Evolutionary conservation across 2,113 vertebrate species (phyloP), one percentile per base, ranked within the genome.

Genomic region (Bombycilla garrulus): DNA sequence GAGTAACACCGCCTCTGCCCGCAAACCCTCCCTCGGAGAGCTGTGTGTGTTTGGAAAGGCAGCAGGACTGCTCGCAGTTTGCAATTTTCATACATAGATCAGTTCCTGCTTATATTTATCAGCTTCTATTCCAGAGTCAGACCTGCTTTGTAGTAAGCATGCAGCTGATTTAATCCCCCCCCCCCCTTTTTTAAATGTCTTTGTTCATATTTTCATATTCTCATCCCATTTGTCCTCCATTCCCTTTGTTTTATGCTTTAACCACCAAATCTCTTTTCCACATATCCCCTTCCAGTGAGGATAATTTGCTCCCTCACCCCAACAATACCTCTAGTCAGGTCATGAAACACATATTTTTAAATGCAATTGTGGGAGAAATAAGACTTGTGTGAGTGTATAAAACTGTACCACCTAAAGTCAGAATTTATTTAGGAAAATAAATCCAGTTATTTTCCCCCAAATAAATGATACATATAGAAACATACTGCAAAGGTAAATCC

Each of bases 31-130:
- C 60, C 60, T 33, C 8, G 7, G 44, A 54, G 50, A 33, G 20
- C 2, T 25, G 0, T 1, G 29, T 7, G n/a, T 15, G 28, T 25
- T 65, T 51, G 64, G 35, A 57, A 87, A 81, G 1, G 8, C n/a
- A 17, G 38, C 51, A 50, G 42, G 48, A 16, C 33, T n/a, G 72
- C 67, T 77, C 23, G 1, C 2, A 8, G 14, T 53, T 42, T 33
- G 72, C 15, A 19, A 3, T 54, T 92, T 83, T 58, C 57, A 10
- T 50, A 11, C 17, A 25, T 4, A 2, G 25, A 28, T 73, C 17
- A 3, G 15, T 44, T 78, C 74, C 76, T 6, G 18, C 0, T 0
- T 54, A 6, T 6, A 14, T 42, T 42, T 35, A 47, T 56, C 53
- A 56, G 62, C n/a, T n/a, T 51, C 29, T 18, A 18, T 81, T 21